Base-by-base conservation (phyloP, 2,888 invertebrate genomes). In the Trimorus sp. region DNA sequence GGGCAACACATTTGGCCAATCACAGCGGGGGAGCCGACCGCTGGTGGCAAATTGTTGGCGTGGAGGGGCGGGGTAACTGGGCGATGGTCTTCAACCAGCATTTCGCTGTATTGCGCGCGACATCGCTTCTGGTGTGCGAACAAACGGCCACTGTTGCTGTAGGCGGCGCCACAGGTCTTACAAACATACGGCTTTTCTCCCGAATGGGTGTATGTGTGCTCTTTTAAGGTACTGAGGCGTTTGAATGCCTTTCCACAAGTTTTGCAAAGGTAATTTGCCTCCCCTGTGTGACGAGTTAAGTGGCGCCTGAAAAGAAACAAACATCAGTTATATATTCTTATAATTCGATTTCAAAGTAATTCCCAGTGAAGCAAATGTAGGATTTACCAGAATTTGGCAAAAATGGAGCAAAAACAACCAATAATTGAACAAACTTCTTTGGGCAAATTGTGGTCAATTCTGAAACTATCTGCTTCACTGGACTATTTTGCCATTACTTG, bases 111-210 rank as follows among this genome's bases (percentile, higher is more conserved):
- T 51, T 92, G 91, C 12, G 88, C 89, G 40, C 90, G 85, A 70
- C 91, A 92, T 12, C 91, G 88, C 78, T 92, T 91, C 48, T 91
- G 91, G 82, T 92, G 91, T 6, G 91, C 91, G 51, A 92, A 92
- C 7, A 92, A 84, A 79, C 91, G 91, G 9, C 91, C 91, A 59
- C 91, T 91, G 83, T 92, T 91, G 69, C 91, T 92, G 80, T 91
- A 92, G 14, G 92, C 92, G 11, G 91, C 90, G 3, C 91, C 91
- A 83, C 91, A 92, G 0, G 91, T 91, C 79, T 92, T 92, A 71
- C 91, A 92, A 3, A 91, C 90, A 62, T 92, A 92, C 0, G 91
- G 91, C 63, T 91, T 91, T 80, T 92, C 91, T 0, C 91, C 91
- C 16, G 91, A 91, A 76, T 92, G 91, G 15, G 91, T 92, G 45